Conservation (phyloP, 2,888 invertebrate genomes). For the Eretmocerus hayati region DNA sequence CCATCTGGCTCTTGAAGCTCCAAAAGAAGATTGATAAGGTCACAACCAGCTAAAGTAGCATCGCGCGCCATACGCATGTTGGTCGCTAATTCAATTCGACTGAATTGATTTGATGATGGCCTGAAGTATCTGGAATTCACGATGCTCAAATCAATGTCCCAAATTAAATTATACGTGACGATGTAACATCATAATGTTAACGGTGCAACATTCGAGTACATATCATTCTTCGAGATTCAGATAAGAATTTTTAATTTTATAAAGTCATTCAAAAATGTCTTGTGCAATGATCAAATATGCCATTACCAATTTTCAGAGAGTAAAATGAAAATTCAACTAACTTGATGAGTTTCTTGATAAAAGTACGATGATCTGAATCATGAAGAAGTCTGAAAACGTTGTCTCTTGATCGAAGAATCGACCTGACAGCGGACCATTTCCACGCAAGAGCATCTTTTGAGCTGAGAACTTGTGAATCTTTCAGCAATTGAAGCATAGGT, state of each 20-base stretch:
- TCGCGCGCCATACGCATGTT: slow-evolving; percentile 50
- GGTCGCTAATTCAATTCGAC: slow-evolving; percentile 69
- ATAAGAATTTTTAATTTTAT: too few species aligned
- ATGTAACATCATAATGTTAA: too few species aligned
- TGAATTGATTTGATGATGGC: slow-evolving; percentile 82
- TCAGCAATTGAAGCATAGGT: slow-evolving; percentile 47
- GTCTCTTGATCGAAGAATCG: slow-evolving; percentile 47
- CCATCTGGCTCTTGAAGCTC: slow-evolving; percentile 64
- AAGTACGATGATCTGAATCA: slow-evolving; percentile 60
- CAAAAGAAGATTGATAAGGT: slow-evolving; percentile 68
- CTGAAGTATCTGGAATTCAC: slow-evolving; percentile 61
- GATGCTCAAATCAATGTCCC: too few species aligned
- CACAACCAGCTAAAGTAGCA: slow-evolving; percentile 62
- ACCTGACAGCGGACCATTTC: slow-evolving; percentile 87
- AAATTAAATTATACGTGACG: too few species aligned
- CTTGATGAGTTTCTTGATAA: slow-evolving; percentile 65
- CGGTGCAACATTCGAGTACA: too few species aligned
- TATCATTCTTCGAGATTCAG: too few species aligned
- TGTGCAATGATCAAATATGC: too few species aligned
- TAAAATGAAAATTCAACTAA: not conserved
- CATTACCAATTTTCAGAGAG: not conserved
- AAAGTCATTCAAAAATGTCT: too few species aligned
- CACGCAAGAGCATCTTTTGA: slow-evolving; percentile 76
- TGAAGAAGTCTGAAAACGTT: slow-evolving; percentile 56
- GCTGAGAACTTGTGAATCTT: slow-evolving; percentile 74